Evolutionary conservation across 2,113 vertebrate genomes (phyloP).

Genomic region (Okapia johnstoni): DNA sequence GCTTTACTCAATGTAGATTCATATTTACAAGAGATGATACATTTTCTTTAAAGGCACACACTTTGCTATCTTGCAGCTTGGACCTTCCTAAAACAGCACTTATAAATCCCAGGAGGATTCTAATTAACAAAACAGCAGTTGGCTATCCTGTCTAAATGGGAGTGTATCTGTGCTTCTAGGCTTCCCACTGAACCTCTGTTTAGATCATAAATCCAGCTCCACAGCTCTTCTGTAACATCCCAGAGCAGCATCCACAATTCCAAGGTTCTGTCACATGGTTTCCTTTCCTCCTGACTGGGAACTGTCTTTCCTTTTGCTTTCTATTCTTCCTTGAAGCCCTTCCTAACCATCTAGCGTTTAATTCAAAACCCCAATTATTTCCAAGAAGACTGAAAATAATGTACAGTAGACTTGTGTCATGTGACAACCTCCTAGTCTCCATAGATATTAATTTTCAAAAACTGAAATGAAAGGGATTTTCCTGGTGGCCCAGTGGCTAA

Average conservation of each 20-base stretch:
- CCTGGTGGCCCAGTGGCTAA: neutral
- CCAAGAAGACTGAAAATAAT: neutral
- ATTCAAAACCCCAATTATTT: neutral
- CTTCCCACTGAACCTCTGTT: neutral
- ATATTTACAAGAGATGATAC: neutral
- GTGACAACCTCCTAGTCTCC: neutral
- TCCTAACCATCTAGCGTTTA: neutral
- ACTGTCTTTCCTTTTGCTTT: neutral
- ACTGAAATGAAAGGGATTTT: neutral
- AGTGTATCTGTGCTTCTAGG: neutral
- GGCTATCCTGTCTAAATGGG: neutral
- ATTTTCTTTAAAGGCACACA: neutral
- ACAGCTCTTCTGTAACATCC: neutral
- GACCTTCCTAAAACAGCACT: neutral
- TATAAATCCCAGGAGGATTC: neutral
- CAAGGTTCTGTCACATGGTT: neutral
- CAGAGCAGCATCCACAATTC: neutral
- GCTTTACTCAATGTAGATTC: neutral
- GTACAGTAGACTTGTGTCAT: neutral
- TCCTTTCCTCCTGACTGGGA: neutral
- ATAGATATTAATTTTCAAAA: neutral
- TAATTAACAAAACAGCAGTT: neutral
- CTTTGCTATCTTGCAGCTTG: neutral
- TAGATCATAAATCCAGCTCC: neutral
- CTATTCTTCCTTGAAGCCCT: neutral